These are phyloP conservation scores for Cygnus atratus DNA, from an alignment of 2,113 vertebrate species.

Conservation along the genomic window DNA sequence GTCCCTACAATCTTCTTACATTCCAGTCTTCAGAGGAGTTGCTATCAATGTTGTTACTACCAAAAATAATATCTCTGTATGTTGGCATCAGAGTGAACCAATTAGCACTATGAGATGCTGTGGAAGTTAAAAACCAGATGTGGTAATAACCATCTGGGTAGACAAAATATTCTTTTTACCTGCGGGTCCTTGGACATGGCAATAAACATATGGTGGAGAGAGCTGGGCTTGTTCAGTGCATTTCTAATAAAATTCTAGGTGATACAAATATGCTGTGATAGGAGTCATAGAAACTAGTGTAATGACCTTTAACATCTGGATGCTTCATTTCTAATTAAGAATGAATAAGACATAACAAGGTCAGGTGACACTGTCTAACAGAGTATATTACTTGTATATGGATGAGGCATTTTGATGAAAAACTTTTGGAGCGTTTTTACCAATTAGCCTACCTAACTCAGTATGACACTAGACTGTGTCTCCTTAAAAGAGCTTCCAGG, in stretches of 20 bases:
- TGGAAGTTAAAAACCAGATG: conserved; percentile 41
- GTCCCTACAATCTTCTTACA: not conserved
- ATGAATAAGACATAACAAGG: conserved; percentile 58
- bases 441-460: not conserved
- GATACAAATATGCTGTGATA: conserved; percentile 53
- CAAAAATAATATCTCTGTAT: conserved; percentile 35
- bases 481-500: not conserved
- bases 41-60: not conserved
- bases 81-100: conserved; percentile 27
- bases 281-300: conserved; percentile 22
- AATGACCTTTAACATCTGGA: conserved; percentile 65
- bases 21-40: not conserved
- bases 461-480: not conserved
- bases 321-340: conserved; percentile 51
- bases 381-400: conserved; percentile 5
- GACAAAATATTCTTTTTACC: conserved; percentile 59
- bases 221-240: conserved; percentile 32
- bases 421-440: not conserved
- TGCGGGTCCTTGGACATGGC: conserved; percentile 42
- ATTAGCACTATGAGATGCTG: conserved; percentile 54
- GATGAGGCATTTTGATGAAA: conserved; percentile 24
- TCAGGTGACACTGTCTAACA: conserved; percentile 31
- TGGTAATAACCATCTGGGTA: conserved; percentile 54
- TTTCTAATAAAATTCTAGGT: conserved; percentile 60
- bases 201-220: conserved; percentile 60